These are phyloP conservation scores for Ptychadena robeensis DNA, from an alignment of 2,797 vertebrate genomes.

Conservation along the genomic window DNA sequence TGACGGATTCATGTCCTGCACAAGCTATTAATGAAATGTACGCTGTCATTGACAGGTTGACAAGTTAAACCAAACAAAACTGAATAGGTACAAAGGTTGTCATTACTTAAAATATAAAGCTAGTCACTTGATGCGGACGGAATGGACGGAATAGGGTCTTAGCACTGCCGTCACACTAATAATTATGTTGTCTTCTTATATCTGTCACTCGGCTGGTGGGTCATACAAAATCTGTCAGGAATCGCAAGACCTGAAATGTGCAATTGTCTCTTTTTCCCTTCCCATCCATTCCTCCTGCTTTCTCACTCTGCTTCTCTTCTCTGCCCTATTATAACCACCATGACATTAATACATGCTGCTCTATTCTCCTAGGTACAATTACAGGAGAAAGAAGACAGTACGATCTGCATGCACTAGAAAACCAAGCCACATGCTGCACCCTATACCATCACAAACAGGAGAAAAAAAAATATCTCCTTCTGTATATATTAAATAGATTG, in stretches of 20 bases:
- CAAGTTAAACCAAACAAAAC: constrained; percentile 42
- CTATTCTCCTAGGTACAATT: constrained; percentile 61
- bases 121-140: constrained; percentile 61
- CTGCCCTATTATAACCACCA: constrained; percentile 58
- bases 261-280: constrained; percentile 46
- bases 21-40: constrained; percentile 8
- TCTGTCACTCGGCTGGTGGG: constrained; percentile 65
- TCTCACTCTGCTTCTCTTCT: constrained; percentile 40
- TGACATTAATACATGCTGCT: constrained; percentile 61
- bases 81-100: constrained; percentile 25
- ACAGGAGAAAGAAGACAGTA: constrained; percentile 57
- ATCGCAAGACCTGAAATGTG: constrained; percentile 46
- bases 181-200: constrained; percentile 70
- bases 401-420: constrained; percentile 57
- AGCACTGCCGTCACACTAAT: constrained; percentile 64
- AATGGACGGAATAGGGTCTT: constrained; percentile 66
- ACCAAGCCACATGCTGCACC: constrained; percentile 11
- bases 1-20: not conserved
- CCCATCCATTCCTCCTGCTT: constrained; percentile 35
- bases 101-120: constrained; percentile 8
- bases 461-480: not conserved
- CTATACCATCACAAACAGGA: not conserved
- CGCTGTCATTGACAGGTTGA: constrained; percentile 6
- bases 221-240: constrained; percentile 60
- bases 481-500: not conserved